Base-by-base conservation (phyloP, 2,113 vertebrate genomes). In the Pteronura brasiliensis region DNA sequence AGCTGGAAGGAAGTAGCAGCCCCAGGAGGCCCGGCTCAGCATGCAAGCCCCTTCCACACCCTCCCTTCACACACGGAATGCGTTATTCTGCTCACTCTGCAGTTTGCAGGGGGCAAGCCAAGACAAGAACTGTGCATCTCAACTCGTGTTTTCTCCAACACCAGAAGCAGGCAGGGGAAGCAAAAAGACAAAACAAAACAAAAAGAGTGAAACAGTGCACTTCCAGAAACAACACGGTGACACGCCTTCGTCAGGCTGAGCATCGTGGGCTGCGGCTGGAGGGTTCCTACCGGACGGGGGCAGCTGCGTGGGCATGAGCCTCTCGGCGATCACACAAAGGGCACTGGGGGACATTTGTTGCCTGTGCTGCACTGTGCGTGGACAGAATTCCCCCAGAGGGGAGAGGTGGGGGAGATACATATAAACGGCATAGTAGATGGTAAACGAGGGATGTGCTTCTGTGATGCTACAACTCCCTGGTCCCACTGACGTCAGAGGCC, bases 1-100 rank as follows among this genome's bases (percentile, higher is more conserved):
- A 91, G 81, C 69, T 42, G 93, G n/a, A 34, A 42, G 72, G 95
- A 42, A 61, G 72, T 0, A 0, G 42, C 39, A 0, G 27, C 23
- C 84, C 36, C 3, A 2, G 47, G 65, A 74, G 63, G 85, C 39
- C 20, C 0, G 7, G 23, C 29, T 29, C 44, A 9, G 79, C 31
- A 0, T 0, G 1, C 85, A 5, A 42, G 21, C 11, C 65, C 31
- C 27, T 0, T 1, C 10, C 44, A 17, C 0, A 0, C 3, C 25
- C 3, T 9, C 34, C 21, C 52, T 4, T 21, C 34, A 0, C 20
- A 2, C 2, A 4, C 11, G 96, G 76, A 47, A 11, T 0, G 18
- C 0, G 0, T 36, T 8, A 23, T 0, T 61, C 63, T 57, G 74
- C 44, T 49, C 72, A 17, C 2, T 7, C 17, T 25, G 52, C 7